Conservation (phyloP, 1,140 invertebrate species). For the Monochamus saltuarius region DNA sequence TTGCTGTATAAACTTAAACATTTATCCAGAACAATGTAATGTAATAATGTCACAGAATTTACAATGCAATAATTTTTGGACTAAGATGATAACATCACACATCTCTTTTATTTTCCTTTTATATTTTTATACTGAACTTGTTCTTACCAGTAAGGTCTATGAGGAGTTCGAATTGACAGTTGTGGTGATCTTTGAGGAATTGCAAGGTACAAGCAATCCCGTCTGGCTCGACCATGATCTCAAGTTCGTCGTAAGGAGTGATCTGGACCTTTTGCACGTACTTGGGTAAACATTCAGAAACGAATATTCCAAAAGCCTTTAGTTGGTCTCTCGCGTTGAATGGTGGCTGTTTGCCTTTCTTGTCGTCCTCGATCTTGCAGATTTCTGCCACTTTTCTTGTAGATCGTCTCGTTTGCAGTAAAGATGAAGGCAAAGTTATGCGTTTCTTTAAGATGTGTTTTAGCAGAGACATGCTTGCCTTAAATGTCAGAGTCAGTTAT, state of each 20-base stretch:
- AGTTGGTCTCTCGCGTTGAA: constrained; percentile 11
- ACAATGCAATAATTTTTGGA: no score
- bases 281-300: constrained; percentile 29
- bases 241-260: constrained; percentile 25
- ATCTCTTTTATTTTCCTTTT: no score
- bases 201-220: constrained; percentile 22
- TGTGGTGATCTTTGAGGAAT: constrained; percentile 35
- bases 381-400: neutral
- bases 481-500: no score
- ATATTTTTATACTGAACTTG: no score
- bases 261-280: constrained; percentile 27
- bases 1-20: no score
- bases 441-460: no score
- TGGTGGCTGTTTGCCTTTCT: neutral
- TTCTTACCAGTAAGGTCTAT: constrained; percentile 27
- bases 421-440: neutral
- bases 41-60: no score
- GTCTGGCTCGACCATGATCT: constrained; percentile 30
- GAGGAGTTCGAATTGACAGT: constrained; percentile 25
- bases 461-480: no score
- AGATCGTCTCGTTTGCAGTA: neutral
- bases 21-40: no score
- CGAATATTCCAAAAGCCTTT: constrained; percentile 25
- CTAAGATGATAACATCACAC: no score
- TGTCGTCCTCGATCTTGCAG: neutral